A percentile compares a stretch with the other conserved stretches of the same genome.
Evolutionary conservation across 2,113 vertebrate species (phyloP).

Genomic region (Archilochus colubris): DNA sequence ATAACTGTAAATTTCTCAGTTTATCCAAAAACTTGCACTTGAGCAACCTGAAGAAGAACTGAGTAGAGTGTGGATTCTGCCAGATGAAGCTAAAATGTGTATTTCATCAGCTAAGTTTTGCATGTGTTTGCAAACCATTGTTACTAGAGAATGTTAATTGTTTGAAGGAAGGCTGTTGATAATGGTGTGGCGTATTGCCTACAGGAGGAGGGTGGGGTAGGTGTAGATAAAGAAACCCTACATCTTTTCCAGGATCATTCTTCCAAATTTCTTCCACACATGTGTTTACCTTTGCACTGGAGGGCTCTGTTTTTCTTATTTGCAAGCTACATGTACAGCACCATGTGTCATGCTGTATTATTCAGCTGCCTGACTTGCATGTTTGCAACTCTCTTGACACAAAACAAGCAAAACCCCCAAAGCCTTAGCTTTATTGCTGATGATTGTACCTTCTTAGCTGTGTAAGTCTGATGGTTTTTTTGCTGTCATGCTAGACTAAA

Average conservation of each 20-base stretch:
- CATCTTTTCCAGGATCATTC: background rate
- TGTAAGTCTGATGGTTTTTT: accelerated
- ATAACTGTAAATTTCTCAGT: background rate
- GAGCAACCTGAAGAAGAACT: background rate
- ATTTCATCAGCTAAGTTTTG: background rate
- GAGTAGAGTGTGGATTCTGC: background rate
- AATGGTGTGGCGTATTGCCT: background rate
- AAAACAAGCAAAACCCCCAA: background rate
- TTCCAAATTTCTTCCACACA: accelerated
- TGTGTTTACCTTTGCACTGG: background rate
- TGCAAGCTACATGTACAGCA: background rate
- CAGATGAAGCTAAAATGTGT: background rate
- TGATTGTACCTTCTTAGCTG: background rate
- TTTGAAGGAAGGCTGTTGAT: conserved; percentile 12
- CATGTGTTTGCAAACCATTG: conserved; percentile 8
- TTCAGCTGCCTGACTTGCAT: background rate
- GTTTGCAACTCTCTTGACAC: background rate
- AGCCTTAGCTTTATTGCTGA: background rate
- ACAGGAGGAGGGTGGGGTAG: background rate
- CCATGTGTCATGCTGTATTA: background rate
- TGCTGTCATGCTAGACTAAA: background rate
- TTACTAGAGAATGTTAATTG: conserved; percentile 36
- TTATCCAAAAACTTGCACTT: background rate
- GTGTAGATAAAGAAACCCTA: background rate
- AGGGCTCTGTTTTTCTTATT: background rate